Base-by-base conservation (phyloP, 2,888 invertebrate species). In the Sarcophaga rosellei region DNA sequence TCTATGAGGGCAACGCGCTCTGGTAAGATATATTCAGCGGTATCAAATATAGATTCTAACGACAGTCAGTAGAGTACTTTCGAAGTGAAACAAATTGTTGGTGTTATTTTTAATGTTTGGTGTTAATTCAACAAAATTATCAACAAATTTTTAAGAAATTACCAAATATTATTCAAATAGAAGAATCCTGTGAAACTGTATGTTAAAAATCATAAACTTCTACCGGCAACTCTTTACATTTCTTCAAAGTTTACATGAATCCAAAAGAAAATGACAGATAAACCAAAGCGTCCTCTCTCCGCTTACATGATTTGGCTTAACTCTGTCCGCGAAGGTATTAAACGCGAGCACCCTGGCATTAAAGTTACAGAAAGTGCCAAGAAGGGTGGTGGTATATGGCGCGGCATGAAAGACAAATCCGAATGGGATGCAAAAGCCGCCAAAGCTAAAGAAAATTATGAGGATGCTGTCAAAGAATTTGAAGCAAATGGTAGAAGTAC, bases 381-480 rank as follows among this genome's bases (percentile, higher is more conserved):
- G n/a, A n/a, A n/a, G n/a, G n/a, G n/a, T n/a, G n/a, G n/a, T n/a
- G 98, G 98, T 94, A 94, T 97, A 94, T 99, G 99, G 99, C 96
- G 96, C 91, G 95, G 95, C 85, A 94, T 98, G 92, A 96, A 96
- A 90, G 97, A 97, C 91, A 98, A 97, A 94, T 95, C 96, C 87
- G 97, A 97, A 93, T 99, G 98, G 97, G 99, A 99, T 89, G 95
- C 96, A 87, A 97, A 97, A 93, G 97, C 97, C 3, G 96, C 95
- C 6, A 96, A 97, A 92, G 96, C 96, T 12, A 99, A 98, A 94
- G 97, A 97, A 92, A 96, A 97, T 87, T 99, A 99, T 92, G 95
- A 95, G 85, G 95, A 95, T 91, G 97, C 97, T 74, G 96, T 99
- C 95, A 96, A 97, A 91, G 98, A 97, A 90, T 99, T 97, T 93